phyloP scores from a whole-genome alignment of 2,888 invertebrate genomes.

The Cephalotes varians region DNA sequence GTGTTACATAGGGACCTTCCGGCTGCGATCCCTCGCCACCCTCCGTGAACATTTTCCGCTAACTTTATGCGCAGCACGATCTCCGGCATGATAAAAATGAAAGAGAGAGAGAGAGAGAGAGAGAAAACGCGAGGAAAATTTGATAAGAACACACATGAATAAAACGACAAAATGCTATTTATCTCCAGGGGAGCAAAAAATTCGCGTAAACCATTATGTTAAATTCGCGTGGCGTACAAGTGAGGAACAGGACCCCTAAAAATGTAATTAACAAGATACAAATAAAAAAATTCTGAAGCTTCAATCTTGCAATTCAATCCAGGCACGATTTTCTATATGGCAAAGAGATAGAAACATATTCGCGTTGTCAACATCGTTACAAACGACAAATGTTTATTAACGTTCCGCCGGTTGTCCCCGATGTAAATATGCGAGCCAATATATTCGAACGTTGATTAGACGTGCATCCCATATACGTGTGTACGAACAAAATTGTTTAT shows the following conservation, averaged over 20 bases:
- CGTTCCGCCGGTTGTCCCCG: background rate
- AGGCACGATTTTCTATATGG: background rate
- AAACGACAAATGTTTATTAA: conserved; percentile 38
- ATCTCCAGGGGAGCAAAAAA: conserved; percentile 16
- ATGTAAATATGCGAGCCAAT: conserved; percentile 25
- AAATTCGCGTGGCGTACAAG: background rate
- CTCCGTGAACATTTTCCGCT: conserved; percentile 62
- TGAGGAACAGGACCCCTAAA: background rate
- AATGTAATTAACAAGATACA: conserved; percentile 10
- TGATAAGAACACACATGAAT: conserved; percentile 51
- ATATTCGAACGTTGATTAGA: conserved; percentile 38
- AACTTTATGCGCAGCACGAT: conserved; percentile 58
- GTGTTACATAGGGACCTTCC: conserved; percentile 50
- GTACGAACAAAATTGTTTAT: conserved; percentile 15
- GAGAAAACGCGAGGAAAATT: conserved; percentile 39
- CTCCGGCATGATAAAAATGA: conserved; percentile 51
- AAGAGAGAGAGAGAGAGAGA: background rate
- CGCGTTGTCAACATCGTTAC: background rate
- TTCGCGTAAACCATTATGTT: conserved; percentile 28
- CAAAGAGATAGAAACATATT: background rate
- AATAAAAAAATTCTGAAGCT: background rate
- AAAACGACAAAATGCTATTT: conserved; percentile 49
- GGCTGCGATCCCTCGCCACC: conserved; percentile 60
- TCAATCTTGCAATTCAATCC: background rate
- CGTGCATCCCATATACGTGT: background rate